Percentiles rank a stretch among this genome's conserved stretches.
Evolutionary conservation across 2,797 vertebrate species (phyloP).

Genomic region (Epinephelus awoara): DNA sequence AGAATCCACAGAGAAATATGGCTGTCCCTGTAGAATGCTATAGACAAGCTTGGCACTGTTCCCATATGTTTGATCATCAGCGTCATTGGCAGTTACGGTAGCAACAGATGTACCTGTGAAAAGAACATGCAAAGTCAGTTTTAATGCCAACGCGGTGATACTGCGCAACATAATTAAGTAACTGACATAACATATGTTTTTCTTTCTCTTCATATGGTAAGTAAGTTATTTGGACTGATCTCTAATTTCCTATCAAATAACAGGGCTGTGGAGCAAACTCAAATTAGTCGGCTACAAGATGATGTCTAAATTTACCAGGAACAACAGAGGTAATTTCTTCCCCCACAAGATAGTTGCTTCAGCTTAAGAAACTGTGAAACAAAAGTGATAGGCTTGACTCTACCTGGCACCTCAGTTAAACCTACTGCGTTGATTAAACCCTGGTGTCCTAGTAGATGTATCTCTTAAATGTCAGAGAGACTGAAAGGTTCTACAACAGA

Average conservation of each 20-base stretch:
- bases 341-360: not conserved
- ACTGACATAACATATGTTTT: constrained; percentile 1
- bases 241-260: constrained; percentile 24
- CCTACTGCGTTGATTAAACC: constrained; percentile 43
- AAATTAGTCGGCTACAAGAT: not conserved
- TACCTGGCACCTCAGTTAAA: constrained; percentile 14
- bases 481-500: not conserved
- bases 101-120: constrained; percentile 92
- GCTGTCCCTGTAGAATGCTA: constrained; percentile 96
- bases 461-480: constrained; percentile 25
- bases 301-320: constrained; percentile 12
- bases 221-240: constrained; percentile 11
- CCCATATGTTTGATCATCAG: constrained; percentile 95
- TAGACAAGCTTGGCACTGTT: constrained; percentile 98
- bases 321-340: not conserved
- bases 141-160: not conserved
- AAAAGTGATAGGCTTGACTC: not conserved
- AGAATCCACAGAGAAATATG: constrained; percentile 97
- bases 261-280: not conserved
- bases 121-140: constrained; percentile 35
- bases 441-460: not conserved
- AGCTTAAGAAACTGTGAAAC: not conserved
- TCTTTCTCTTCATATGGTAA: not conserved
- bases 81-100: constrained; percentile 93
- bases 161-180: not conserved